phyloP scores from a whole-genome alignment of 2,113 vertebrate species.

The Centropus unirufus region DNA sequence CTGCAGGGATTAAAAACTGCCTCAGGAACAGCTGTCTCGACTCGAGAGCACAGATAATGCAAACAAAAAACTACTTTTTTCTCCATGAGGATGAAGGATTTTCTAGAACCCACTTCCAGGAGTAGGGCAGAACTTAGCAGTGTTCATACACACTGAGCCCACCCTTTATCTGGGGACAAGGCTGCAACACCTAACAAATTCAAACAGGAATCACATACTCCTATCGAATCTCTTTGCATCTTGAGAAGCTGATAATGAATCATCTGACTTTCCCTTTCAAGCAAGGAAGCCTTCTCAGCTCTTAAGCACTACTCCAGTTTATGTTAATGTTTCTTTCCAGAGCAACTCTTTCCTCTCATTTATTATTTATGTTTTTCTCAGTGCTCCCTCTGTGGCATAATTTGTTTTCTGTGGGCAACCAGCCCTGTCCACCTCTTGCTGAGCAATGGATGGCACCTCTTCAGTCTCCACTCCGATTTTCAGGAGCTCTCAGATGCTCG shows the following conservation, averaged over 20 bases:
- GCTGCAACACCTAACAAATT: slow-evolving; percentile 38
- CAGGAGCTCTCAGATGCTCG: neutral
- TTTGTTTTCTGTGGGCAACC: neutral
- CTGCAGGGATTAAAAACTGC: neutral
- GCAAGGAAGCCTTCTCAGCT: neutral
- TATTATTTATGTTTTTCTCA: slow-evolving; percentile 33
- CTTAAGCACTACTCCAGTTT: neutral
- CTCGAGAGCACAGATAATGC: neutral
- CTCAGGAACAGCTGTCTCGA: slow-evolving; percentile 34
- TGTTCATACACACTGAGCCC: neutral
- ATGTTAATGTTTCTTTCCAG: slow-evolving; percentile 18
- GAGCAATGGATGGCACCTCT: neutral
- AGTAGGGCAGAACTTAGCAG: neutral
- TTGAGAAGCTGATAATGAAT: slow-evolving; percentile 28
- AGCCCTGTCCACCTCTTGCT: neutral
- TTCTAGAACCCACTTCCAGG: neutral
- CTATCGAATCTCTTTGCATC: neutral
- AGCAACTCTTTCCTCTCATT: neutral
- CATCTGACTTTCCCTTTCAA: slow-evolving; percentile 14
- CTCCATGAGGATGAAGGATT: neutral
- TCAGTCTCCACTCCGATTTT: neutral
- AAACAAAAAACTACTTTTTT: neutral
- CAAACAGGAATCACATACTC: slow-evolving; percentile 5
- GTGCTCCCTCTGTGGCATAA: neutral
- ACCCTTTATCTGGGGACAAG: slow-evolving; percentile 10